phyloP scores from a whole-genome alignment of 2,888 invertebrate genomes.

The Scrobipalpa costella region DNA sequence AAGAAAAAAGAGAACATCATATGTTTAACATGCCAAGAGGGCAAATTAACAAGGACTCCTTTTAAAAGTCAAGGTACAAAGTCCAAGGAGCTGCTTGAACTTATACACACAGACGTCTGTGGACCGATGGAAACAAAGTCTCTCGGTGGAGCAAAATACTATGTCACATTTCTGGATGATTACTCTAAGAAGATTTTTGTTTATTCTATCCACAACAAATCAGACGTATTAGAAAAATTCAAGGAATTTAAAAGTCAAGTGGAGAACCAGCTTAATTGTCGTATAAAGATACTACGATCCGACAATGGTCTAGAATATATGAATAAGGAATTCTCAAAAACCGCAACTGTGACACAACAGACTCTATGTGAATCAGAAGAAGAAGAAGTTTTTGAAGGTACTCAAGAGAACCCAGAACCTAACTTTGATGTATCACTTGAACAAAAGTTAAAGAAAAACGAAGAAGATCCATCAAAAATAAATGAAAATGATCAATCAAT shows the following conservation, averaged over 20 bases:
- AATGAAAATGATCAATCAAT: background rate
- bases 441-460: background rate
- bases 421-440: too few species aligned
- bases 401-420: background rate
- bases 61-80: conserved; percentile 29
- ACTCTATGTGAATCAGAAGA: conserved; percentile 15
- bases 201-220: conserved; percentile 27
- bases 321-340: conserved; percentile 28
- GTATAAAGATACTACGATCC: conserved; percentile 30
- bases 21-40: conserved; percentile 20
- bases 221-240: conserved; percentile 23
- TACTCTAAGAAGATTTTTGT: conserved; percentile 24
- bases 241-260: conserved; percentile 28
- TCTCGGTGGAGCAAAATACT: conserved; percentile 27
- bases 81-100: conserved; percentile 11
- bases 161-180: conserved; percentile 30
- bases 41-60: conserved; percentile 32
- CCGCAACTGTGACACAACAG: background rate
- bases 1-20: background rate
- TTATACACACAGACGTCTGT: conserved; percentile 18
- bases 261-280: conserved; percentile 31
- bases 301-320: conserved; percentile 36
- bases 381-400: background rate
- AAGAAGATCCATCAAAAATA: background rate
- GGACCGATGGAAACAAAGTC: conserved; percentile 27